Evolutionary conservation across 2,888 invertebrate genomes (phyloP), one percentile per base, ranked within the genome.

Genomic region (Neoaliturus tenellus): DNA sequence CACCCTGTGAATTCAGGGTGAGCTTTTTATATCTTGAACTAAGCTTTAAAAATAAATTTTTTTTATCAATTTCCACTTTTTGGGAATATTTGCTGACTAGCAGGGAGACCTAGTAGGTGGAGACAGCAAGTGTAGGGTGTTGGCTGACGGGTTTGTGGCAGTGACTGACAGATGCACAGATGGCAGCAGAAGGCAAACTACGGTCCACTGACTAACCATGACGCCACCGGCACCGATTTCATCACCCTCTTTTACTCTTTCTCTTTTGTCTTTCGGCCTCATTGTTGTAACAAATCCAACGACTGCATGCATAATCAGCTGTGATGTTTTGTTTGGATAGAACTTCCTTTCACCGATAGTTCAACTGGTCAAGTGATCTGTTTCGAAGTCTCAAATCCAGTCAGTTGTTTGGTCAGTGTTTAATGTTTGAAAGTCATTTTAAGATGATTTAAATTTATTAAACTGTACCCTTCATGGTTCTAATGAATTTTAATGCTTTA

Each of bases 241-340:
- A 58, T 80, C 41, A 28, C n/a, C 20, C 3, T 1, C 12, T 73
- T 35, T 25, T 73, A 4, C 44, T 75, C 39, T 62, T 23, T 80
- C 48, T 80, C 28, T 80, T n/a, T 80, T 62, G 23, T 58, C 80
- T 80, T 51, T 58, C 58, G 25, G 39, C 80, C 12, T 80, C 55
- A 51, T 48, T 41, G 55, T 58, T 17, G 14, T 62, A 10, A 62
- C 28, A 31, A 62, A 8, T 55, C 23, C 48, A 17, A 48, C 48
- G n/a, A n/a, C n/a, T n/a, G 48, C 48, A 48, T 35, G 48, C 48
- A 48, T 48, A 48, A 55, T 55, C 55, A 55, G 55, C 55, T 55
- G 55, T 67, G 58, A 58, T 23, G 8, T n/a, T n/a, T n/a, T 6
- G 20, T 23, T 2, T 35, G 6, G 35, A 31, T 14, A 10, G 28